Base-by-base conservation (phyloP, 2,113 vertebrate genomes). In the Lichenostomus cassidix region DNA sequence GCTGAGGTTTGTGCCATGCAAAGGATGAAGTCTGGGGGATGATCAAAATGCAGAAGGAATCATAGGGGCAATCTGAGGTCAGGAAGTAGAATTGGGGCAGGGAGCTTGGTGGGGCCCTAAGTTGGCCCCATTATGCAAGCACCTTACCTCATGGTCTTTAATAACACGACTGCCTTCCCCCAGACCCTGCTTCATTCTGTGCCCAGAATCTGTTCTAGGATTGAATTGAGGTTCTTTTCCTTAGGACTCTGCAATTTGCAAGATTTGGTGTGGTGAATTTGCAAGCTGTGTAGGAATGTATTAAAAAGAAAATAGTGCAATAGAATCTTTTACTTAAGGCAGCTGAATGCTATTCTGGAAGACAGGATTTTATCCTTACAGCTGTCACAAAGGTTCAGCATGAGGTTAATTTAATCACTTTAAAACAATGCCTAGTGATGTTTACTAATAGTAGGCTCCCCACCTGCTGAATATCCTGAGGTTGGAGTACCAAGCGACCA, bases 91-190 rank as follows among this genome's bases (percentile, higher is more conserved):
- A 83, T 1, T 95, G 94, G 94, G 92, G 39, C 95, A 93, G 75
- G 24, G 78, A 94, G 63, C 89, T 58, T 67, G 55, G 46, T 83
- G 71, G 85, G 71, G 83, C 79, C 42, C 70, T 58, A 87, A 70
- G 55, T 62, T 35, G 65, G 89, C 78, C 75, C n/a, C 53, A 37
- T 94, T 95, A 89, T 65, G 65, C 65, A 95, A 94, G 83, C 77
- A 91, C 81, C 49, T 75, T 60, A 87, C 69, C 68, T 62, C 77
- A 49, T 12, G 64, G 64, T 47, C 83, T 73, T 67, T 78, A 87
- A 71, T 75, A 46, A 12, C 18, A 56, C 0, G 3, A 25, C 15
- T 78, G 50, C 56, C 58, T 62, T 22, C 7, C 28, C 42, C 37
- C 13, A 16, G 42, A 27, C 49, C 28, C 58, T 33, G 69, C 65